phyloP scores from a whole-genome alignment of 1,140 invertebrate species.

The Drosophila varians region DNA sequence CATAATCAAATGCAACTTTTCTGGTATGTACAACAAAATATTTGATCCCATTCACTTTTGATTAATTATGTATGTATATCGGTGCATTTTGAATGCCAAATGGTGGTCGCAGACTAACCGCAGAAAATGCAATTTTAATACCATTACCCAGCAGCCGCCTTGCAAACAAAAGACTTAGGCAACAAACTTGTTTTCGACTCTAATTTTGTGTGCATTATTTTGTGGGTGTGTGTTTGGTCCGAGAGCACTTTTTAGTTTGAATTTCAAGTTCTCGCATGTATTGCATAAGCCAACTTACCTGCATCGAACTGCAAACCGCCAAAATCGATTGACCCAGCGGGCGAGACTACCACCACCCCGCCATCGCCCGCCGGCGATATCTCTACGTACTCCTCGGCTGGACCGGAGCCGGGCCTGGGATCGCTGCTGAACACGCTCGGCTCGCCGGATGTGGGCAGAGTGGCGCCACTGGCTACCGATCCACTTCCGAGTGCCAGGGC shows the following conservation, averaged over 20 bases:
- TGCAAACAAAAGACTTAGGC: constrained; percentile 65
- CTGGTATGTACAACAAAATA: not conserved
- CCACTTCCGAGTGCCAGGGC: constrained; percentile 68
- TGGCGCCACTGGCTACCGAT: constrained; percentile 34
- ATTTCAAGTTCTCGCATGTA: constrained; percentile 69
- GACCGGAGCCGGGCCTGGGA: constrained; percentile 17
- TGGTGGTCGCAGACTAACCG: not conserved
- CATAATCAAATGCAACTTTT: too few species aligned
- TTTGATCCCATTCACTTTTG: constrained; percentile 11
- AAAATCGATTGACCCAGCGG: constrained; percentile 39
- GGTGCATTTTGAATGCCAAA: constrained; percentile 14
- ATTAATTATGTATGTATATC: constrained; percentile 4
- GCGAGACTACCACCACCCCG: not conserved
- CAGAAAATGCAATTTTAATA: constrained; percentile 28
- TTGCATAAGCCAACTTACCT: constrained; percentile 63
- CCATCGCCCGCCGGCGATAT: not conserved
- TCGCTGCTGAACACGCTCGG: constrained; percentile 51
- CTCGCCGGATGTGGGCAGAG: constrained; percentile 51
- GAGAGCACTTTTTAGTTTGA: constrained; percentile 41
- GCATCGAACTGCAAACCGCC: constrained; percentile 43
- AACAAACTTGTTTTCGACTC: constrained; percentile 59
- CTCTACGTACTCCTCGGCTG: constrained; percentile 15
- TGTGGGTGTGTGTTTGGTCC: constrained; percentile 19
- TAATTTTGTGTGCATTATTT: constrained; percentile 24
- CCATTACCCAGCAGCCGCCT: constrained; percentile 34